Percentiles rank a stretch among this genome's conserved stretches.
Conservation (phyloP, 2,888 invertebrate species). For the Lamproptera curius region DNA sequence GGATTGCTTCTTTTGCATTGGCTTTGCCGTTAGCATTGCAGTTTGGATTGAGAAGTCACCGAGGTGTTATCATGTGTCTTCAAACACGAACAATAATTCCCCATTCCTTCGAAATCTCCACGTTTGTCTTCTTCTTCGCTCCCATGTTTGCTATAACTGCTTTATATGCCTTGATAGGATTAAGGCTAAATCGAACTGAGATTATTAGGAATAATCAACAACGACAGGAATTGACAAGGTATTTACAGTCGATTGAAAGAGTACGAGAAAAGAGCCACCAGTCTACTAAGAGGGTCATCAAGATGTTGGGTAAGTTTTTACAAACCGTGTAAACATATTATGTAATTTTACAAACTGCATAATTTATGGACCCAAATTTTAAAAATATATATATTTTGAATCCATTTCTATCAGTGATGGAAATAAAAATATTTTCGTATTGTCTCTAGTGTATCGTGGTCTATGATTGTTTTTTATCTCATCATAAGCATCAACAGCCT, state of each 20-base stretch:
- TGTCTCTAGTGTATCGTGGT: too few species aligned
- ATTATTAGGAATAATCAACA: conserved; percentile 38
- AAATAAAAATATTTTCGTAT: too few species aligned
- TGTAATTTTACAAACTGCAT: too few species aligned
- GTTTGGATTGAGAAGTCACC: conserved; percentile 59
- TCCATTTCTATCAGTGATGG: too few species aligned
- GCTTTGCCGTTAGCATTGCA: conserved; percentile 84
- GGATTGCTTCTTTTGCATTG: conserved; percentile 86
- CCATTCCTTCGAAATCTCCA: conserved; percentile 84
- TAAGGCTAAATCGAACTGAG: conserved; percentile 75
- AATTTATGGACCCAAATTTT: too few species aligned
- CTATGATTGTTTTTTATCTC: too few species aligned
- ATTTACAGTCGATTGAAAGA: conserved; percentile 33
- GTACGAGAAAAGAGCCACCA: conserved; percentile 58
- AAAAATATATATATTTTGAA: too few species aligned
- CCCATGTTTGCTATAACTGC: conserved; percentile 87
- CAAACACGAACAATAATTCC: conserved; percentile 72
- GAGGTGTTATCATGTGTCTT: conserved; percentile 64
- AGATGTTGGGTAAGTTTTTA: conserved; percentile 86
- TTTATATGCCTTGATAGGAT: conserved; percentile 83
- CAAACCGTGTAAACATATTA: too few species aligned
- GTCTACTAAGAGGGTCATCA: conserved; percentile 83
- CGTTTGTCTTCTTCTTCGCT: conserved; percentile 84
- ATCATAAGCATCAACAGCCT: too few species aligned
- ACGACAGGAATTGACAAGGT: conserved; percentile 28